Percentiles rank a stretch among this genome's conserved stretches.
Evolutionary conservation across 2,797 vertebrate species (phyloP).

Genomic region (Zenarchopterus dispar): DNA sequence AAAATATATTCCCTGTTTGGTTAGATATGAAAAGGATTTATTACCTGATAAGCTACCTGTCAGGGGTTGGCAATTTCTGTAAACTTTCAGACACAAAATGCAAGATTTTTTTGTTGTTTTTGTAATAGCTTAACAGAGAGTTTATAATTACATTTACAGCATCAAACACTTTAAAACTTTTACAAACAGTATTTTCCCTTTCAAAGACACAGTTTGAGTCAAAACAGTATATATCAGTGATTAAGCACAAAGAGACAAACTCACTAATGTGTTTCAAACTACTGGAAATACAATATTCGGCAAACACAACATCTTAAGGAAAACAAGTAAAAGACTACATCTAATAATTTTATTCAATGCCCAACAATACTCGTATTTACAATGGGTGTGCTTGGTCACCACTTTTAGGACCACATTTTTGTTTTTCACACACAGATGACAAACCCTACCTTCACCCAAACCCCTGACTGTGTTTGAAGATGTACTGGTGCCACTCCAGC

Average conservation of each 20-base stretch:
- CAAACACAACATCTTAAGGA: constrained; percentile 68
- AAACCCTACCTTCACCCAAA: constrained; percentile 29
- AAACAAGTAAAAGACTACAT: constrained; percentile 76
- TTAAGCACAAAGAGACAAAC: constrained; percentile 53
- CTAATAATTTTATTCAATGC: constrained; percentile 79
- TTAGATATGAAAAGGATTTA: constrained; percentile 20
- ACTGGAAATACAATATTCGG: constrained; percentile 83
- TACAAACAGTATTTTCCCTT: constrained; percentile 57
- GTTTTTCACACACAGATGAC: constrained; percentile 37
- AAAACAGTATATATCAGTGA: constrained; percentile 48
- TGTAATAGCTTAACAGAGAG: constrained; percentile 35
- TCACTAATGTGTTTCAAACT: constrained; percentile 55
- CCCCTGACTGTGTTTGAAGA: constrained; percentile 60
- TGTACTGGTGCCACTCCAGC: constrained; percentile 30
- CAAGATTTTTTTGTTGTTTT: constrained; percentile 11
- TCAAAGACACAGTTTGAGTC: constrained; percentile 70
- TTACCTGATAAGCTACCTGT: constrained; percentile 26
- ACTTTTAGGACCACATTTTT: constrained; percentile 21
- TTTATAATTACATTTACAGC: constrained; percentile 65
- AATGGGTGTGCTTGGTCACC: constrained; percentile 29
- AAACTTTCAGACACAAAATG: constrained; percentile 52
- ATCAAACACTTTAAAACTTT: constrained; percentile 75
- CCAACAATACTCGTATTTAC: constrained; percentile 56
- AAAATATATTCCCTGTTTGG: constrained; percentile 43
- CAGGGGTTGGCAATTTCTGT: constrained; percentile 37